These are phyloP conservation scores for Orius insidiosus DNA, from an alignment of 1,140 invertebrate genomes.

Conservation along the genomic window DNA sequence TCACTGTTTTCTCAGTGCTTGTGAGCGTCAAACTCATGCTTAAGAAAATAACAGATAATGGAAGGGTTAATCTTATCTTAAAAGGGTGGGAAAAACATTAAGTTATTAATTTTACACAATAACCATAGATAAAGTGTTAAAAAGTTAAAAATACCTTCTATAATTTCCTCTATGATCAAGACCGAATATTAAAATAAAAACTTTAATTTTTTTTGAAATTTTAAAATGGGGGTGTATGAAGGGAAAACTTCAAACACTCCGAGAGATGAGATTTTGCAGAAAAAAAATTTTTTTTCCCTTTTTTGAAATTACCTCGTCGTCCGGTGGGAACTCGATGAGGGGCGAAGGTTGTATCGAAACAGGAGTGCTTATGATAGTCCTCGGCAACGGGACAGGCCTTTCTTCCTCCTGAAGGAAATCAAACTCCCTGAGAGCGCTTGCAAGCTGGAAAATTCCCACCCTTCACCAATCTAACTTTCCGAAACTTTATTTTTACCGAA, in stretches of 20 bases:
- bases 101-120: no score
- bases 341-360: slow-evolving; percentile 36
- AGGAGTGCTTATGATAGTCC: slow-evolving; percentile 30
- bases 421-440: slow-evolving; percentile 68
- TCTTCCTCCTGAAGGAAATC: slow-evolving; percentile 71
- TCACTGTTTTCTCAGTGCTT: not conserved
- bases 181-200: no score
- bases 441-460: slow-evolving; percentile 37
- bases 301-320: slow-evolving; percentile 40
- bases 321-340: slow-evolving; percentile 55
- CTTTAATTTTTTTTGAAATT: no score
- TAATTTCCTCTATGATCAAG: no score
- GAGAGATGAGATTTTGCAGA: no score
- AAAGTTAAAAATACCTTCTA: no score
- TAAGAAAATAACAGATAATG: no score
- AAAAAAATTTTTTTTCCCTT: not conserved
- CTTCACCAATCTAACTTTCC: slow-evolving; percentile 2
- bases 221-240: no score
- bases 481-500: not conserved
- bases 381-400: slow-evolving; percentile 26
- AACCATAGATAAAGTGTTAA: no score
- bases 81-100: no score
- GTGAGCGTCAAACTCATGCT: not conserved
- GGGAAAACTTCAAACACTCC: no score
- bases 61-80: no score